Evolutionary conservation across 2,888 invertebrate genomes (phyloP).

Genomic region (Eupithecia abbreviata): DNA sequence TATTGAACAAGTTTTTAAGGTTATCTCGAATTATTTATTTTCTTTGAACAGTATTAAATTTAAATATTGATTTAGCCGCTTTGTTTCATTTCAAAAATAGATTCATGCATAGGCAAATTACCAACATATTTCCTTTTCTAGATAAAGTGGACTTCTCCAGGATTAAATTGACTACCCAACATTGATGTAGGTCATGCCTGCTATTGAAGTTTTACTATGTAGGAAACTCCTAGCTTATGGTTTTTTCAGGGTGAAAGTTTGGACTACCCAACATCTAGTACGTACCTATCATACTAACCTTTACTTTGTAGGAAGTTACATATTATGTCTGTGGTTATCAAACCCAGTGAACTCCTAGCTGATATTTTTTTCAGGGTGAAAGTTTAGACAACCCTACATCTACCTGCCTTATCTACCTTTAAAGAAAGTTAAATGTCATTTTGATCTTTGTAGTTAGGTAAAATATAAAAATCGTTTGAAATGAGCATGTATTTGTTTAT

Average conservation of each 20-base stretch:
- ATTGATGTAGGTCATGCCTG: not conserved
- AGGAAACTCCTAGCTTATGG: not conserved
- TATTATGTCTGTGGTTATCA: too few relatives aligned
- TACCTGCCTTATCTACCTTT: not conserved
- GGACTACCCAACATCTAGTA: not conserved
- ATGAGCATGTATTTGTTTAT: not conserved
- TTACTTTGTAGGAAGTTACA: not conserved
- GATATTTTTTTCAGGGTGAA: not conserved
- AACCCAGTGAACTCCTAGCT: not conserved
- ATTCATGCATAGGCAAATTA: not conserved
- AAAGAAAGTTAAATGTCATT: not conserved
- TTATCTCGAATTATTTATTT: slow-evolving; percentile 57
- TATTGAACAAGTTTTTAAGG: slow-evolving; percentile 35
- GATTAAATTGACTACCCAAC: not conserved
- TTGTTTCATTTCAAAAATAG: slow-evolving; percentile 2
- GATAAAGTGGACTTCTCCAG: not conserved
- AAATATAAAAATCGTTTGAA: not conserved
- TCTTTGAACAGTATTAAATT: slow-evolving; percentile 68
- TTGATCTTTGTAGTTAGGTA: not conserved
- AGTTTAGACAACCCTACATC: not conserved
- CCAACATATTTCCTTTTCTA: not conserved
- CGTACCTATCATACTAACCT: not conserved
- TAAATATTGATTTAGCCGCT: slow-evolving; percentile 35
- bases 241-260: not conserved
- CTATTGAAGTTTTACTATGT: not conserved